Conservation (phyloP, 2,888 invertebrate genomes). For the Lasioglossum pauxillum region DNA sequence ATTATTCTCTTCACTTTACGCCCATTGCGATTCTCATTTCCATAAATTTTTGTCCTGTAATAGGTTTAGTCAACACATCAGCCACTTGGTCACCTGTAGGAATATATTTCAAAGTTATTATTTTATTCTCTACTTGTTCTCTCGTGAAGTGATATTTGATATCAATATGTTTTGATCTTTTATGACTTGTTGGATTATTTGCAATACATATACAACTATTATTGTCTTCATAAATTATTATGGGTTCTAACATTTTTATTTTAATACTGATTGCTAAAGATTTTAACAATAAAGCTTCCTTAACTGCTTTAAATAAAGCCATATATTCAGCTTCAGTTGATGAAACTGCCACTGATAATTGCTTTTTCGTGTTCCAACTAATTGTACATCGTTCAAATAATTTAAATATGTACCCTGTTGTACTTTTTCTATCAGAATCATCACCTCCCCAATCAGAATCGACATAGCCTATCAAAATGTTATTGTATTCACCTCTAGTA, state of each 20-base stretch:
- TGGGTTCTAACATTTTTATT: background rate
- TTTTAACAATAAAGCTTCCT: background rate
- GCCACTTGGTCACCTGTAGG: background rate
- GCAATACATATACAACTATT: background rate
- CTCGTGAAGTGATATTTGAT: background rate
- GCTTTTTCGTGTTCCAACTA: too few relatives aligned
- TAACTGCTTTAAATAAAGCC: conserved; percentile 8
- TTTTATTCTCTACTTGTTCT: background rate
- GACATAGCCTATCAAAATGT: too few relatives aligned
- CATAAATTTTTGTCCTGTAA: too few relatives aligned
- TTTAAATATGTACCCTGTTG: too few relatives aligned
- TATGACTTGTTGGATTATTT: background rate
- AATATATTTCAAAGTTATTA: background rate
- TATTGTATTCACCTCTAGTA: background rate
- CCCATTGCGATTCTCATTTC: too few relatives aligned
- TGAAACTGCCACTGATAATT: background rate
- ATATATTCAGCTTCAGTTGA: background rate
- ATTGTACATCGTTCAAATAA: too few relatives aligned
- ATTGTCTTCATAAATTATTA: background rate
- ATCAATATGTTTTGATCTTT: background rate
- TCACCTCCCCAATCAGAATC: too few relatives aligned
- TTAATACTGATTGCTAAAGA: background rate
- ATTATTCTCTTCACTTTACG: too few relatives aligned
- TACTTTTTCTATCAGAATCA: background rate
- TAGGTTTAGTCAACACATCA: background rate